Percentiles rank a stretch among this genome's conserved stretches.
These are phyloP conservation scores for Tetranychus piercei DNA, from an alignment of 2,888 invertebrate species.

Conservation along the genomic window DNA sequence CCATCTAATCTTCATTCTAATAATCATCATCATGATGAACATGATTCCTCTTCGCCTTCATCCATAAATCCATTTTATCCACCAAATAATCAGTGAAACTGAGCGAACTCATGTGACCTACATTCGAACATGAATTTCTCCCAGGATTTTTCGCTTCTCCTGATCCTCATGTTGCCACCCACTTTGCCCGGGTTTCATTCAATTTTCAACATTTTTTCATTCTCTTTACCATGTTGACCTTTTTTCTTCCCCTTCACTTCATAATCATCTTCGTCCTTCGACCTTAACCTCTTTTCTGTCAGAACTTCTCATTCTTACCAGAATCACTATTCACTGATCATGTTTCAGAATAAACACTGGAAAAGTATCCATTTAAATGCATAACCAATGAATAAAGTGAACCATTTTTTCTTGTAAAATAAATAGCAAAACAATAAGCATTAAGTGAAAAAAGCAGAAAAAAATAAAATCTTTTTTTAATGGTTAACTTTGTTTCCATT, in stretches of 20 bases:
- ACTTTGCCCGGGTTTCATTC: not conserved
- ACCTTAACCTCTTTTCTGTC: not conserved
- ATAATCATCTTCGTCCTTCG: not conserved
- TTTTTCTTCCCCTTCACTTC: not conserved
- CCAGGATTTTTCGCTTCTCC: slow-evolving; percentile 4
- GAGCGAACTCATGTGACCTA: not conserved
- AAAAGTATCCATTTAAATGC: no score
- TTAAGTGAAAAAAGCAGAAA: no score
- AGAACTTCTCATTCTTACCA: no score
- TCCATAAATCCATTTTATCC: not conserved
- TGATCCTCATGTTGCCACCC: not conserved
- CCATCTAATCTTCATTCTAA: not conserved
- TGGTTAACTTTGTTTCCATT: no score
- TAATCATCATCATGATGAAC: not conserved
- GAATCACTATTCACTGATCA: no score
- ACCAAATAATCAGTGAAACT: not conserved
- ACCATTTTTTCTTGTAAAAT: no score
- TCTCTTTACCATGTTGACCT: not conserved
- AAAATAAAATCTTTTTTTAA: no score
- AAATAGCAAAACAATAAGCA: no score
- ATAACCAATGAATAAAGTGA: no score
- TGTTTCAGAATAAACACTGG: no score
- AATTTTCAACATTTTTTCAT: not conserved
- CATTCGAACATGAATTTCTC: not conserved
- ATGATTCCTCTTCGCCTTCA: no score